Base-by-base conservation (phyloP, 2,888 invertebrate genomes). In the Octodonta nipae region DNA sequence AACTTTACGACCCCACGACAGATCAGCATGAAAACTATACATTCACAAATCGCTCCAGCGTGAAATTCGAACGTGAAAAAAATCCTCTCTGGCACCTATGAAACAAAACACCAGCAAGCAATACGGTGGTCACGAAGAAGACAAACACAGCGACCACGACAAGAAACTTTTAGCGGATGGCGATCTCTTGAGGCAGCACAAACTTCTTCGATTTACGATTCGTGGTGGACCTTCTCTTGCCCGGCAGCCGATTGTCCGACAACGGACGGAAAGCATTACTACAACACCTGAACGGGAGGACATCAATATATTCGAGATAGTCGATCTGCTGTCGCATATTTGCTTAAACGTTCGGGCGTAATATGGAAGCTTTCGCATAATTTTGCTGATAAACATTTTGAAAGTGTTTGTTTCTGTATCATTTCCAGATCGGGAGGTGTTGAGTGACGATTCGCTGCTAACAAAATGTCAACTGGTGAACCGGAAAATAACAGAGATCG, bases 321-420 rank as follows among this genome's bases (percentile, higher is more conserved):
- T 48, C 41, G 54, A 60, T 59, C 60, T 54, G 41, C 41, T 57
- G 56, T 58, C 55, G 52, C 56, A 58, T 56, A 59, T 59, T 58
- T 58, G 57, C 56, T 55, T 57, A 57, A 58, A 58, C 59, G 52
- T 45, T 49, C 47, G 46, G 52, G 57, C 58, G 59, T 59, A 59
- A 59, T 58, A 54, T 58, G 56, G 59, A 54, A 58, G 58, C 54
- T 43, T 51, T 50, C 55, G 52, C 54, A 55, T 56, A 55, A 54
- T 47, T 57, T 47, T 53, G 38, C 46, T 36, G 51, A 52, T 46
- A 49, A 41, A 40, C 22, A n/a, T n/a, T n/a, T n/a, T n/a, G n/a
- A n/a, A n/a, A n/a, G n/a, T n/a, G n/a, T n/a, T n/a, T n/a, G n/a
- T n/a, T n/a, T n/a, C n/a, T n/a, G n/a, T n/a, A n/a, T n/a, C n/a